Evolutionary conservation across 2,888 invertebrate species (phyloP), one percentile per base, ranked within the genome.

Genomic region (Rhamnusium bicolor): DNA sequence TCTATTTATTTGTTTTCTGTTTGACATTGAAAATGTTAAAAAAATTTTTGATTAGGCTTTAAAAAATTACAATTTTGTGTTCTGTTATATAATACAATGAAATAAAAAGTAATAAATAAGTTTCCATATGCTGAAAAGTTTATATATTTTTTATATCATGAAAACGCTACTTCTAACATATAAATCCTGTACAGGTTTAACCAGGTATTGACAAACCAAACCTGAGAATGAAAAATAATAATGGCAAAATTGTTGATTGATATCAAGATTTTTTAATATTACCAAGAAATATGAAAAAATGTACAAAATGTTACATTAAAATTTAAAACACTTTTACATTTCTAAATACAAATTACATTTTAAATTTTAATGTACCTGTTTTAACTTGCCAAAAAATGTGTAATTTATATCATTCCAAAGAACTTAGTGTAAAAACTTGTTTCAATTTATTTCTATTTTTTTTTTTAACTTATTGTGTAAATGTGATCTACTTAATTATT

Each of bases 401-500:
- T 60, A 60, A 69, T 71, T 54, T 49, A 65, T 65, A 71, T 73
- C 49, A 73, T 67, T 69, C 78, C 76, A 77, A 77, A 77, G 75
- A 77, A 58, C 46, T 60, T 78, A 66, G 66, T 71, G 70, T 72
- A 72, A 68, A 73, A 73, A 69, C 51, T 51, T 18, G 7, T 8
- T 65, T 71, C 70, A 53, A 71, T 70, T 73, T 40, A 61, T 40
- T 49, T 62, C 51, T 77, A 40, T 74, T 54, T 56, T 4, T 67
- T 56, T 14, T 19, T 61, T 61, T 61, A 12, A 61, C 14, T 54
- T 54, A 67, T 54, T 56, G 75, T 77, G 74, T 80, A 75, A 72
- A 80, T 78, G 80, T 80, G 78, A 80, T 79, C 68, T 69, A 54
- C 51, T 40, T 58, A 18, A 51, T 46, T 70, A 66, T 63, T 75